phyloP scores from a whole-genome alignment of 2,888 invertebrate genomes.

The Drosophila nr. medialis region DNA sequence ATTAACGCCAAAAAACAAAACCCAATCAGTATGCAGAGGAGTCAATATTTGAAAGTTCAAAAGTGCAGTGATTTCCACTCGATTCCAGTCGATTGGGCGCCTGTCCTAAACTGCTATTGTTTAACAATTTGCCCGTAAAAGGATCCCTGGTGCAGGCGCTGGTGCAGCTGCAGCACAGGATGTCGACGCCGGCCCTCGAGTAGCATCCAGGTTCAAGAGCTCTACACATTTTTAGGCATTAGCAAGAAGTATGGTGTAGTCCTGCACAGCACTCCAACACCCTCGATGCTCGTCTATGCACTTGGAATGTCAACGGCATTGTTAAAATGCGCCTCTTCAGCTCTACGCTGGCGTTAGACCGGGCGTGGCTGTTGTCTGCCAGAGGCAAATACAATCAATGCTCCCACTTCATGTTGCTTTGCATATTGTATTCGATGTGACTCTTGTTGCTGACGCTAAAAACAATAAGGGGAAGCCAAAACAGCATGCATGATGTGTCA shows the following conservation, averaged over 20 bases:
- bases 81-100: slow-evolving; percentile 48
- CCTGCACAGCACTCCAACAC: neutral
- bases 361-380: slow-evolving; percentile 40
- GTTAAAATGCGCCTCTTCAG: slow-evolving; percentile 24
- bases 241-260: slow-evolving; percentile 48
- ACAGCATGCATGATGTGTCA: slow-evolving; percentile 75
- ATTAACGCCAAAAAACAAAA: slow-evolving; percentile 21
- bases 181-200: slow-evolving; percentile 53
- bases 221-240: slow-evolving; percentile 72
- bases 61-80: slow-evolving; percentile 58
- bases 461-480: slow-evolving; percentile 71
- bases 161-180: slow-evolving; percentile 29
- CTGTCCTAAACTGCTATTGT: slow-evolving; percentile 63
- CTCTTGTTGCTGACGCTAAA: slow-evolving; percentile 56
- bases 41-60: slow-evolving; percentile 67
- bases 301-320: slow-evolving; percentile 69
- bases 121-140: slow-evolving; percentile 65
- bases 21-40: slow-evolving; percentile 69
- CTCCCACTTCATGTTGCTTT: slow-evolving; percentile 17
- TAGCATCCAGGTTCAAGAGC: slow-evolving; percentile 62
- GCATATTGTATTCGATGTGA: slow-evolving; percentile 24
- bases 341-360: slow-evolving; percentile 6
- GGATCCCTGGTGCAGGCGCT: neutral
- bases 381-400: slow-evolving; percentile 75
- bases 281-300: slow-evolving; percentile 36